These are phyloP conservation scores for Pipistrellus pygmaeus DNA, from an alignment of 2,797 vertebrate species.

Conservation along the genomic window DNA sequence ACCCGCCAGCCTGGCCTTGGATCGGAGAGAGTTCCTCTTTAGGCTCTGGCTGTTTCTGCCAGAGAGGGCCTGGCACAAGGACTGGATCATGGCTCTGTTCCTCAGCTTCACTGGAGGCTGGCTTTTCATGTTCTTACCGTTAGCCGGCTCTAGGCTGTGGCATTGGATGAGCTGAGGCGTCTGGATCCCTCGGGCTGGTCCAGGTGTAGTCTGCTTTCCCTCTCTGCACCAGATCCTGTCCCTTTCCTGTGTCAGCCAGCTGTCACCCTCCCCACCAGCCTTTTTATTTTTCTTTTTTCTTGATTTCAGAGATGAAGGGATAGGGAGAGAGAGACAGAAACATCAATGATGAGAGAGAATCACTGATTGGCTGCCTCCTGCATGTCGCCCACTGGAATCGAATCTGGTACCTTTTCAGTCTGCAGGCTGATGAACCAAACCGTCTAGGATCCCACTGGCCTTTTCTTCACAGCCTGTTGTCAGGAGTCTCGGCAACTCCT, in stretches of 20 bases:
- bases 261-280: conserved; percentile 35
- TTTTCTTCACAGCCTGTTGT: conserved; percentile 44
- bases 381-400: no score
- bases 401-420: no score
- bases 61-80: background rate
- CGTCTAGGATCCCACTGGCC: background rate
- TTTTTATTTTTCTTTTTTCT: background rate
- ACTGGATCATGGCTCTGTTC: background rate
- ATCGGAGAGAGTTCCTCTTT: background rate
- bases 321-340: no score
- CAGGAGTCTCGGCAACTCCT: conserved; percentile 10
- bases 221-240: background rate
- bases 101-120: conserved; percentile 45
- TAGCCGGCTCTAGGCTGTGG: background rate
- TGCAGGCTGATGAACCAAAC: no score
- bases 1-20: background rate
- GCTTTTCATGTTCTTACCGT: conserved; percentile 29
- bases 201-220: background rate
- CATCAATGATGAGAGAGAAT: no score
- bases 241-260: conserved; percentile 55
- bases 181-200: background rate
- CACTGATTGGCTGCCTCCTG: no score
- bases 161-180: conserved; percentile 42
- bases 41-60: conserved; percentile 28
- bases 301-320: no score